Evolutionary conservation across 2,888 invertebrate genomes (phyloP).

Genomic region (Stratiomys singularior): DNA sequence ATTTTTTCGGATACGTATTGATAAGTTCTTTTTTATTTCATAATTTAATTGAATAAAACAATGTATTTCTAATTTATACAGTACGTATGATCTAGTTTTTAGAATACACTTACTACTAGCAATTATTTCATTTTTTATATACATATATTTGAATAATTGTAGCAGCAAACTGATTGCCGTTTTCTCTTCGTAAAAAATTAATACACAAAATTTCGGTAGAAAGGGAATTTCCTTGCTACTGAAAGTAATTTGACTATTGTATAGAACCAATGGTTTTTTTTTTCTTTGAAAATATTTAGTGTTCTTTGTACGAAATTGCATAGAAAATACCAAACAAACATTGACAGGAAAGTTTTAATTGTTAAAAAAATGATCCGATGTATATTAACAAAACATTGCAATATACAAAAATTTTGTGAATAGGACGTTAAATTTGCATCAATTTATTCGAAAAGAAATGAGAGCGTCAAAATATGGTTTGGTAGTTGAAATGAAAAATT

Average conservation of each 20-base stretch:
- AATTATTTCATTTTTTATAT: slow-evolving; percentile 32
- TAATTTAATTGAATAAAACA: slow-evolving; percentile 5
- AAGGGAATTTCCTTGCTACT: neutral
- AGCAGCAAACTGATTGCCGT: slow-evolving; percentile 7
- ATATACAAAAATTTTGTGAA: slow-evolving; percentile 38
- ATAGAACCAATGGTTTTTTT: slow-evolving; percentile 19
- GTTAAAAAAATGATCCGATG: slow-evolving; percentile 35
- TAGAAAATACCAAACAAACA: slow-evolving; percentile 17
- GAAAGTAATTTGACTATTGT: slow-evolving; percentile 17
- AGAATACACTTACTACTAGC: slow-evolving; percentile 29
- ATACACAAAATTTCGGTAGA: neutral
- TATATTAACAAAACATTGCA: slow-evolving; percentile 42
- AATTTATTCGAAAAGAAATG: neutral
- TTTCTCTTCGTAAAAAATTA: slow-evolving; percentile 7
- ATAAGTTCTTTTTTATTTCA: slow-evolving; percentile 14
- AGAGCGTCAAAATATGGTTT: no score
- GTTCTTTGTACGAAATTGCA: slow-evolving; percentile 23
- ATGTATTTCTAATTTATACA: slow-evolving; percentile 38
- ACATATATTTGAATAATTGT: slow-evolving; percentile 12
- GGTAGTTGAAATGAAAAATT: no score
- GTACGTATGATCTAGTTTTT: slow-evolving; percentile 24
- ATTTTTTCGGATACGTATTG: slow-evolving; percentile 21
- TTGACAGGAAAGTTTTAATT: slow-evolving; percentile 38
- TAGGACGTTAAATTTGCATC: slow-evolving; percentile 29
- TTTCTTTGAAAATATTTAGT: slow-evolving; percentile 23